phyloP scores from a whole-genome alignment of 2,888 invertebrate species.

The Vanessa cardui region DNA sequence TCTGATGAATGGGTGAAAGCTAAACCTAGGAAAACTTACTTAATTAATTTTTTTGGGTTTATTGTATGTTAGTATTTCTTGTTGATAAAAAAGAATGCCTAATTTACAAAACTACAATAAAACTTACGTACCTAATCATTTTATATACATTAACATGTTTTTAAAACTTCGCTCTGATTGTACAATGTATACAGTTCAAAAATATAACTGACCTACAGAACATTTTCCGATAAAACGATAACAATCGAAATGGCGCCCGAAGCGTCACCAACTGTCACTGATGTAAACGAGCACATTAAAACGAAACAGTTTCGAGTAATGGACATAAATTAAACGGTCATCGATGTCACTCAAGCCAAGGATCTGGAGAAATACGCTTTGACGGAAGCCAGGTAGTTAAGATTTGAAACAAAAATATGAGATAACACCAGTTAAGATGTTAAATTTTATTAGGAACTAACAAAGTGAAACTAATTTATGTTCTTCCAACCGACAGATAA shows the following conservation, averaged over 20 bases:
- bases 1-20: no score
- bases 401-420: conserved; percentile 77
- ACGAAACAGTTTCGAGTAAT: conserved; percentile 68
- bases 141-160: no score
- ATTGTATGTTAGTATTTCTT: background rate
- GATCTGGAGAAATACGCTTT: conserved; percentile 64
- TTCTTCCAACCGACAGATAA: conserved; percentile 48
- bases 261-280: conserved; percentile 74
- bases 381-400: conserved; percentile 82
- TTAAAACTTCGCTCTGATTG: no score
- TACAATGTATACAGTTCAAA: background rate
- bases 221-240: conserved; percentile 63
- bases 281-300: conserved; percentile 77
- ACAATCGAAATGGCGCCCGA: conserved; percentile 76
- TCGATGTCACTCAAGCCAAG: conserved; percentile 75
- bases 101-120: no score
- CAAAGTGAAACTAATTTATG: conserved; percentile 77
- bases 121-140: no score
- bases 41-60: no score
- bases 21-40: background rate
- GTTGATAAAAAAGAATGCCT: no score
- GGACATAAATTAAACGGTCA: conserved; percentile 79
- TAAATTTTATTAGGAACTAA: conserved; percentile 77
- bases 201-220: conserved; percentile 55
- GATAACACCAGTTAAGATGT: conserved; percentile 79